A percentile compares a stretch with the other conserved stretches of the same genome.
phyloP scores from a whole-genome alignment of 1,140 invertebrate genomes.

The Hypsibius dujardini region DNA sequence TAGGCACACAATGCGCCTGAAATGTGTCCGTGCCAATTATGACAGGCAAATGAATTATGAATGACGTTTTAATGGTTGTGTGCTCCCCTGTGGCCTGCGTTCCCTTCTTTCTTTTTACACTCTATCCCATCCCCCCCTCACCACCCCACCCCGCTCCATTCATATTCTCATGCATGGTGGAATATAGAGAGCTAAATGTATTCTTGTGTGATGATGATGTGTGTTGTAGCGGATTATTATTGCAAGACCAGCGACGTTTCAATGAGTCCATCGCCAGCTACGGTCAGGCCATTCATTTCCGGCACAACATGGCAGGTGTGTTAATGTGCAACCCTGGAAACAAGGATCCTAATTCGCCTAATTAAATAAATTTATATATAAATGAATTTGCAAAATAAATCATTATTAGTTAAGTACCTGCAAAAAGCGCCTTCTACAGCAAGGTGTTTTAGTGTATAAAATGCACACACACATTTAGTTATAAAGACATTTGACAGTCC shows the following conservation, averaged over 20 bases:
- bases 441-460: too few relatives aligned
- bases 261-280: constrained; percentile 79
- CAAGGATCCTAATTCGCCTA: too few relatives aligned
- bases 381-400: too few relatives aligned
- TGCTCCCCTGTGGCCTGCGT: not conserved
- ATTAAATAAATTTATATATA: too few relatives aligned
- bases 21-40: constrained; percentile 9
- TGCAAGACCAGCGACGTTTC: constrained; percentile 69
- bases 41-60: constrained; percentile 15
- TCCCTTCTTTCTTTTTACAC: not conserved
- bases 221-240: constrained; percentile 69
- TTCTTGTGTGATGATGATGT: constrained; percentile 23
- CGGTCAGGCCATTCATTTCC: constrained; percentile 71
- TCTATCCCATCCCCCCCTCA: too few relatives aligned
- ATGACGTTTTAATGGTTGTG: constrained; percentile 11
- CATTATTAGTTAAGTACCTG: too few relatives aligned
- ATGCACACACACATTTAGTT: too few relatives aligned
- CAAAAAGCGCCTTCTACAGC: too few relatives aligned
- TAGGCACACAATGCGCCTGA: not conserved
- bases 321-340: not conserved
- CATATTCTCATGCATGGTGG: too few relatives aligned
- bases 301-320: constrained; percentile 83
- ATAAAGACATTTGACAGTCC: too few relatives aligned
- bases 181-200: not conserved
- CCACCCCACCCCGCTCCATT: too few relatives aligned